Evolutionary conservation across 2,797 vertebrate genomes (phyloP), one percentile per base, ranked within the genome.

Genomic region (Acanthiza pusilla): DNA sequence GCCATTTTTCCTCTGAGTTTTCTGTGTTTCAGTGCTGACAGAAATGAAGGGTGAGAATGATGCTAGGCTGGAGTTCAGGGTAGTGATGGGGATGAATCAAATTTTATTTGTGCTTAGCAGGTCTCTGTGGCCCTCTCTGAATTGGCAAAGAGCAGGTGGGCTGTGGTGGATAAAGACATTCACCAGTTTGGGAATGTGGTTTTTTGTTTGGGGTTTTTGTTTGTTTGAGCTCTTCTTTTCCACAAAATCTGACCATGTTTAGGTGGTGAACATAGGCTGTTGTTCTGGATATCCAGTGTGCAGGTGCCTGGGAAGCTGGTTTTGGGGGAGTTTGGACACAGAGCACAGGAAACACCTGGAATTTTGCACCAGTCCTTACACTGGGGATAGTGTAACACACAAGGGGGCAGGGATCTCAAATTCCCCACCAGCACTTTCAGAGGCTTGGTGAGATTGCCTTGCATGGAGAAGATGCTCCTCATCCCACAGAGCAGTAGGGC

Each of bases 401-500:
- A 1, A 30, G 0, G 7, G 50, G 5, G 8, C 3, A 4, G 13
- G n/a, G 16, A 38, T 29, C 43, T 68, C 38, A 36, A 5, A n/a
- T 40, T 58, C 3, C 1, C 20, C 26, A 14, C 17, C 51, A 58
- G 26, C 43, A 36, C 17, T 26, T 21, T 42, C 4, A 5, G 73
- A 71, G 43, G 10, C 22, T 76, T 50, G 53, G 19, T 34, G 74
- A 20, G 26, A 32, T 16, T 3, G 9, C 63, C 54, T 73, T n/a
- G 47, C n/a, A 9, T 12, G 47, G 32, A 36, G 38, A 78, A 84
- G n/a, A 43, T 68, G 63, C 30, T 88, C 53, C 22, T 83, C 9
- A 5, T 45, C n/a, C 70, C 58, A 45, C 72, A 47, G 42, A 84
- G 50, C 34, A 60, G 60, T 1, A 83, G 22, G 22, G 29, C 23